Conservation (phyloP, 2,113 vertebrate genomes). For the Astatotilapia flaviijosephi region DNA sequence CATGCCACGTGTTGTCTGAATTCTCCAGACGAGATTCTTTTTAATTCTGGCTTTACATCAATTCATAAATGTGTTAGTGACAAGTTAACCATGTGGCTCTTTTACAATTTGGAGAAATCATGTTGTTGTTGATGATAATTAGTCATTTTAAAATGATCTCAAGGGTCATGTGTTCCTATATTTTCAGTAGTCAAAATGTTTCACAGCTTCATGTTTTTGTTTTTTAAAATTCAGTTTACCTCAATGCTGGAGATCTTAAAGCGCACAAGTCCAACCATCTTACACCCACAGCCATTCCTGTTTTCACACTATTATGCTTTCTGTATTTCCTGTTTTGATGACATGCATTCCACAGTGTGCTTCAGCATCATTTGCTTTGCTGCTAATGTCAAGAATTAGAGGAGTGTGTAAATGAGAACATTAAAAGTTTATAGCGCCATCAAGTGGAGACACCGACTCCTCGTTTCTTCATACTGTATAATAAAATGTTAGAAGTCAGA, state of each 20-base stretch:
- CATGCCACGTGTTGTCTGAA: conserved; percentile 19
- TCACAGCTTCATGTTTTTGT: background rate
- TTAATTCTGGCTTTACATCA: background rate
- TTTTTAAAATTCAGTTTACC: background rate
- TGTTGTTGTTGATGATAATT: background rate
- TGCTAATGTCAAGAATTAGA: background rate
- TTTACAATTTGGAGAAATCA: background rate
- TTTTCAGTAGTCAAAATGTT: background rate
- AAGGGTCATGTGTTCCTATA: background rate
- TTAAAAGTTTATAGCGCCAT: background rate
- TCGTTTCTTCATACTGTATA: background rate
- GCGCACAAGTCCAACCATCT: background rate
- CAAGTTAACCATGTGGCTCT: background rate
- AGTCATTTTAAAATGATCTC: background rate
- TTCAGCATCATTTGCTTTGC: background rate
- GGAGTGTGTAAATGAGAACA: background rate
- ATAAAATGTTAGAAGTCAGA: background rate
- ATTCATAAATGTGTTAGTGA: background rate
- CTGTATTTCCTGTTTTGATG: background rate
- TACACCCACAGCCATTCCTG: background rate
- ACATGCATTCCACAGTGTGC: background rate
- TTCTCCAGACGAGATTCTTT: background rate
- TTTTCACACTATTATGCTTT: background rate
- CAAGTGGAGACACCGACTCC: background rate
- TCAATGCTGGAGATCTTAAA: background rate